Evolutionary conservation across 2,113 vertebrate genomes (phyloP).

Genomic region (Urocitellus parryii): DNA sequence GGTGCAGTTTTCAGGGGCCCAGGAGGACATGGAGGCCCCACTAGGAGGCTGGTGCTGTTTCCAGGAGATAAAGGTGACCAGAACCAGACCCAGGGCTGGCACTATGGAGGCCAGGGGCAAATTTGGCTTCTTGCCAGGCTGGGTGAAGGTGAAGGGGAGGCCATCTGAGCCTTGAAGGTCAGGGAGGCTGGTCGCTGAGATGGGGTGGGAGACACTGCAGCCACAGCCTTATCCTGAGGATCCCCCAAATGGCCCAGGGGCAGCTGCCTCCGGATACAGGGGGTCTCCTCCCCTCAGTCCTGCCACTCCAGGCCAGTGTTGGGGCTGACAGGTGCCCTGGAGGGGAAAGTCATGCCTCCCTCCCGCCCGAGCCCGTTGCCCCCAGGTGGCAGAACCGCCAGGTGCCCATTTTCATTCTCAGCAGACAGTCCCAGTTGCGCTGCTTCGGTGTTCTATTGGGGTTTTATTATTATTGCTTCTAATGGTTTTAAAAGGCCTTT

Average conservation of each 20-base stretch:
- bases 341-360: slow-evolving; percentile 77
- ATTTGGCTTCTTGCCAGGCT: neutral
- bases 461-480: slow-evolving; percentile 83
- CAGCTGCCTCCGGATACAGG: neutral
- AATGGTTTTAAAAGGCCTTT: slow-evolving; percentile 81
- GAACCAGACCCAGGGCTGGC: neutral
- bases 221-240: neutral
- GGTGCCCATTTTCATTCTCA: slow-evolving; percentile 77
- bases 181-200: neutral
- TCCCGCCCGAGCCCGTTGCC: slow-evolving; percentile 52
- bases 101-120: neutral
- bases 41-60: neutral
- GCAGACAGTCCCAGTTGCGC: slow-evolving; percentile 22
- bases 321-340: slow-evolving; percentile 61
- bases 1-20: neutral
- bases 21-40: neutral
- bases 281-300: neutral
- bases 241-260: neutral
- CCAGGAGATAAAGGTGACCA: neutral
- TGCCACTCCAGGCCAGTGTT: neutral
- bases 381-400: slow-evolving; percentile 70
- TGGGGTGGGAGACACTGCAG: neutral
- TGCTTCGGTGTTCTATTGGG: slow-evolving; percentile 80
- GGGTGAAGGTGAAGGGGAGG: neutral
- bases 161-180: neutral